phyloP scores from a whole-genome alignment of 2,888 invertebrate species.

The Furcula furcula region DNA sequence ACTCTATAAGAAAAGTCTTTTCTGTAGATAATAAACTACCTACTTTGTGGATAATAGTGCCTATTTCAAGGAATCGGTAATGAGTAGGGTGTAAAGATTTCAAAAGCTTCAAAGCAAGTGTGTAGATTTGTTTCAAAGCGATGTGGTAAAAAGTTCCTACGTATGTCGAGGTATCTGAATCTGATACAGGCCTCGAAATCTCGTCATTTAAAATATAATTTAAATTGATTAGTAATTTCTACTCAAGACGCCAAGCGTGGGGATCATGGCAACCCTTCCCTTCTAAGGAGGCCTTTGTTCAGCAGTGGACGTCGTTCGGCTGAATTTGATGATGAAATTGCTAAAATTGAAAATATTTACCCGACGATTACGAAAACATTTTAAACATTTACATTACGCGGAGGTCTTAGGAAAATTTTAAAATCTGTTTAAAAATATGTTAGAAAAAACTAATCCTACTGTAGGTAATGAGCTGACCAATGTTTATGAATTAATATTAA shows the following conservation, averaged over 20 bases:
- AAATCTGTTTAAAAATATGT: constrained; percentile 36
- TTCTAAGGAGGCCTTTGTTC: no score
- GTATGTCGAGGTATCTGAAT: constrained; percentile 46
- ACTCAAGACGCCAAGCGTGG: no score
- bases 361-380: constrained; percentile 36
- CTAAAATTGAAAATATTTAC: constrained; percentile 42
- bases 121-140: constrained; percentile 56
- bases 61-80: constrained; percentile 32
- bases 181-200: constrained; percentile 62
- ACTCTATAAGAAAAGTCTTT: no score
- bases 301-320: no score
- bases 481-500: constrained; percentile 28
- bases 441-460: constrained; percentile 40
- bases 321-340: no score
- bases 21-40: no score
- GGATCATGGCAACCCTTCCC: no score
- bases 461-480: constrained; percentile 37
- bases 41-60: no score
- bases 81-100: constrained; percentile 39
- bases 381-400: no score
- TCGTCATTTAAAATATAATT: constrained; percentile 55
- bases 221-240: constrained; percentile 57
- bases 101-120: constrained; percentile 51
- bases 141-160: constrained; percentile 47
- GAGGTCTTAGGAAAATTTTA: constrained; percentile 39